Percentiles rank a stretch among this genome's conserved stretches.
phyloP scores from a whole-genome alignment of 2,797 vertebrate species.

The Scarus forsteni region DNA sequence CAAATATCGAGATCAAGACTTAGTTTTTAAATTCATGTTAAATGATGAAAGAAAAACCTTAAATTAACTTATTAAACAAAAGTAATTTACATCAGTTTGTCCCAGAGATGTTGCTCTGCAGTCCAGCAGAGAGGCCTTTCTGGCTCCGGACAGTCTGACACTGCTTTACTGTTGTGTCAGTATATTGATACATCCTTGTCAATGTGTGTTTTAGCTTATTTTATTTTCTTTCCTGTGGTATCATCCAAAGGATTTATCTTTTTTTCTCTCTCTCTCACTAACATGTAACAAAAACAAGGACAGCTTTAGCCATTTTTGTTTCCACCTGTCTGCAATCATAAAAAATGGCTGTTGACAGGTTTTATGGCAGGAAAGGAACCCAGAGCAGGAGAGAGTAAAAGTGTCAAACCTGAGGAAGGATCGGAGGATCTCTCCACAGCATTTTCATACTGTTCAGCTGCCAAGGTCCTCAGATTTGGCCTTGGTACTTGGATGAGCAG shows the following conservation, averaged over 20 bases:
- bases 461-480: constrained; percentile 58
- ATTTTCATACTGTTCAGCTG: constrained; percentile 30
- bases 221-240: neutral
- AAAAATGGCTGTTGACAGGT: constrained; percentile 46
- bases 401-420: constrained; percentile 40
- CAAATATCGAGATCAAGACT: too few species aligned
- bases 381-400: constrained; percentile 34
- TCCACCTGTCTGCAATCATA: constrained; percentile 41
- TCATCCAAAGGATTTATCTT: constrained; percentile 3
- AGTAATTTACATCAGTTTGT: too few species aligned
- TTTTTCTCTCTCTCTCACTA: constrained; percentile 10
- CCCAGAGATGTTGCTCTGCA: too few species aligned
- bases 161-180: neutral
- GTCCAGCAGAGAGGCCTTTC: too few species aligned
- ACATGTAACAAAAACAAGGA: neutral
- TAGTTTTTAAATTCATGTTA: too few species aligned
- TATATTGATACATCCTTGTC: constrained; percentile 5
- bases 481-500: constrained; percentile 72
- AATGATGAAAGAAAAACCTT: too few species aligned
- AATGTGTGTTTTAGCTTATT: constrained; percentile 12
- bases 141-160: too few species aligned
- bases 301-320: constrained; percentile 34
- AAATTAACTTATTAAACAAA: too few species aligned
- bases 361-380: constrained; percentile 52
- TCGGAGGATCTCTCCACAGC: constrained; percentile 5